phyloP scores from a whole-genome alignment of 2,113 vertebrate species.

The Ursus arctos region DNA sequence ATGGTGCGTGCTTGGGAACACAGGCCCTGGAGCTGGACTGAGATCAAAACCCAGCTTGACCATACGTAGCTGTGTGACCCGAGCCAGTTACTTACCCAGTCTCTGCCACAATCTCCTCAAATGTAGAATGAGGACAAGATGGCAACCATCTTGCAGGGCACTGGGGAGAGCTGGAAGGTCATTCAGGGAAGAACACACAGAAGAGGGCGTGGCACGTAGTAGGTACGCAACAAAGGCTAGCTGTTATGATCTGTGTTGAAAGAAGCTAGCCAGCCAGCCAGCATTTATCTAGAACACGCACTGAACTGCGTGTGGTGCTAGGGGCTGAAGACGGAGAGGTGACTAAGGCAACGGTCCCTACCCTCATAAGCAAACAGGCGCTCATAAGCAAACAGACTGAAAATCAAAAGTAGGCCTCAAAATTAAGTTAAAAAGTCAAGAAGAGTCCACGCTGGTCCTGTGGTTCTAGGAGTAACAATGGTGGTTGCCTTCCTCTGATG shows the following conservation, averaged over 20 bases:
- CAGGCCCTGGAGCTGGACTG: not conserved
- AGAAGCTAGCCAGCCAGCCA: not conserved
- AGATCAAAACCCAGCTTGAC: not conserved
- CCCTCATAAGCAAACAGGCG: not conserved
- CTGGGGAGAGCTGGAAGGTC: not conserved
- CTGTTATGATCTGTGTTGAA: not conserved
- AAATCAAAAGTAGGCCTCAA: not conserved
- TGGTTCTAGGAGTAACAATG: not conserved
- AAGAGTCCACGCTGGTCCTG: not conserved
- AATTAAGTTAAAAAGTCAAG: not conserved
- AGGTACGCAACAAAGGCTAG: not conserved
- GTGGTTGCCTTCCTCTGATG: not conserved
- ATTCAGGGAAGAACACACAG: not conserved
- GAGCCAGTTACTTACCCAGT: not conserved
- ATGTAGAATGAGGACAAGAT: not conserved
- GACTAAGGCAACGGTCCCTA: not conserved
- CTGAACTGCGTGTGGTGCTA: not conserved
- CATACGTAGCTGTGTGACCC: not conserved
- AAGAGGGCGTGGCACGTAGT: not conserved
- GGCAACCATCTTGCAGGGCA: not conserved
- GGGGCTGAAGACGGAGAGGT: not conserved
- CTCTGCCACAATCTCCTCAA: no score
- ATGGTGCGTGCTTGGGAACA: not conserved
- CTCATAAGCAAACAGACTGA: not conserved
- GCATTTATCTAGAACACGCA: not conserved